A percentile compares a stretch with the other conserved stretches of the same genome.
Conservation (phyloP, 23 tunicate genomes). For the Styela clava region DNA sequence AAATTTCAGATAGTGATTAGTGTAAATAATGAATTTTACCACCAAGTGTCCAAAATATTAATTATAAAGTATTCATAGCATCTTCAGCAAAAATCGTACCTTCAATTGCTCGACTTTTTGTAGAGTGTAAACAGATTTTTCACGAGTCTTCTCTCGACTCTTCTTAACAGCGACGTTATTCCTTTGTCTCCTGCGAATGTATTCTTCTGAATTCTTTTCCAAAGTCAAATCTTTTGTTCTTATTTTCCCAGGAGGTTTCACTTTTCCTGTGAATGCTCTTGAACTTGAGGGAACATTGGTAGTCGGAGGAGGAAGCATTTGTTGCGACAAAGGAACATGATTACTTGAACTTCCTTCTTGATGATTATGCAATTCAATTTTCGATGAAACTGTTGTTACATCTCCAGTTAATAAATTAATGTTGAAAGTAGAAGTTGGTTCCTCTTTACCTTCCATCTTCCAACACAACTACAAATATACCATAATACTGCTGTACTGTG, state of each 20-base stretch:
- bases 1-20: too few species aligned
- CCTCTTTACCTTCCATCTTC: slow-evolving; percentile 12
- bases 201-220: slow-evolving; percentile 39
- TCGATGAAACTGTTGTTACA: not conserved
- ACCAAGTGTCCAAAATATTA: too few species aligned
- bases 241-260: slow-evolving; percentile 53
- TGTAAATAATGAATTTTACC: too few species aligned
- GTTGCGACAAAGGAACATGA: not conserved
- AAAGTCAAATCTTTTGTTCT: slow-evolving; percentile 22
- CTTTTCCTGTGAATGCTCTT: slow-evolving; percentile 36
- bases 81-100: not conserved
- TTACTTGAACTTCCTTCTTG: not conserved
- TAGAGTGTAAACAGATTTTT: slow-evolving; percentile 31
- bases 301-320: slow-evolving; percentile 20
- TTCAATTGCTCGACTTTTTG: slow-evolving; percentile 57
- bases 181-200: slow-evolving; percentile 45
- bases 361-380: not conserved
- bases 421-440: slow-evolving; percentile 16
- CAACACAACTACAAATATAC: too few species aligned
- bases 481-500: too few species aligned
- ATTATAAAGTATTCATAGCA: too few species aligned
- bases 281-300: slow-evolving; percentile 25
- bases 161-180: slow-evolving; percentile 90
- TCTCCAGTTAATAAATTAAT: slow-evolving; percentile 13
- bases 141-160: slow-evolving; percentile 70